Evolutionary conservation across 2,797 vertebrate species (phyloP), one percentile per base, ranked within the genome.

Genomic region (Hyperoplus immaculatus): DNA sequence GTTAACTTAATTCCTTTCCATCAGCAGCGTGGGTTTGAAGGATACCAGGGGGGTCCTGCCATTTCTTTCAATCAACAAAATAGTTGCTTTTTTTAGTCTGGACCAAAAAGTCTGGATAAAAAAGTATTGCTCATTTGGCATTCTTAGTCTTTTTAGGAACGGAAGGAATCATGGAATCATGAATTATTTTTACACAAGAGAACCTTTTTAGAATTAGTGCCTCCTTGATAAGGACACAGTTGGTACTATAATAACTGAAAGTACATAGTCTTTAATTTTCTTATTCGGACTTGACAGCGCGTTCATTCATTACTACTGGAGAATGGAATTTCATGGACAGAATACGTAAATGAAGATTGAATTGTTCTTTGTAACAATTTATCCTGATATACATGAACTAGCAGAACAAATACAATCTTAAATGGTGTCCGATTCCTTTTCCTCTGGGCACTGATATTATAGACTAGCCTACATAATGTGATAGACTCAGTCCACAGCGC

Each of bases 351-450:
- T 88, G 82, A 46, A 84, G 72, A 88, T 76, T 78, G 53, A 88
- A 88, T 82, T 73, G 88, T 79, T 72, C 41, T 21, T 83, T 86
- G 78, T 80, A 80, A 77, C 53, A 74, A 76, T 87, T 89, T 78
- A 82, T 85, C 61, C 68, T 18, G 51, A 87, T 71, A 90, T 84
- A 88, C 78, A 78, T 75, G 64, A 87, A 82, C 72, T 29, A 83
- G 84, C 78, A 84, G 83, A 89, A 86, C 72, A 80, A 88, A 93
- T 87, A 62, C 42, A 77, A 68, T 84, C 78, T 85, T 84, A 85
- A 91, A 89, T 80, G 80, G 75, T 69, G 59, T 82, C 74, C 58
- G 8, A 80, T 77, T 87, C 72, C 79, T 86, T 86, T 53, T 90
- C 77, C 75, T 74, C 39, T 49, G 29, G 76, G 45, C 57, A 4